Percentiles rank a stretch among this genome's conserved stretches.
phyloP scores from a whole-genome alignment of 2,888 invertebrate genomes.

The Cephus spinipes region DNA sequence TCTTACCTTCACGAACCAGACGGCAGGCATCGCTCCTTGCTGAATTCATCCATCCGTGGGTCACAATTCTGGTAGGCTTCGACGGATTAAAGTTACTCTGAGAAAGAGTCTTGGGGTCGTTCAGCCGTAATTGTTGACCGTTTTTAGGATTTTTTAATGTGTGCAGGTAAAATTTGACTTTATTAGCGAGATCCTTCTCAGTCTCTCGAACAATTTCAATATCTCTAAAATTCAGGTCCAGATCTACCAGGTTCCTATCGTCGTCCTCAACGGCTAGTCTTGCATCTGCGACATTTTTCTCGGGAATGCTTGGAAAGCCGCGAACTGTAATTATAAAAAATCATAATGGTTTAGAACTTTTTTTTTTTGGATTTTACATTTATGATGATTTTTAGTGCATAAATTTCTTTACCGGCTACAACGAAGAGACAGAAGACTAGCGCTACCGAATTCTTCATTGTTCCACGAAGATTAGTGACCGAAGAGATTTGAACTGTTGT shows the following conservation, averaged over 20 bases:
- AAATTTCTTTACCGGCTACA: no score
- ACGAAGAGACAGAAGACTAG: no score
- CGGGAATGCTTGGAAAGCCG: no score
- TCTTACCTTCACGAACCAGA: conserved; percentile 8
- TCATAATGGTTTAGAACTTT: no score
- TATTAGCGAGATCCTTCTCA: neutral
- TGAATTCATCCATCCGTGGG: conserved; percentile 54
- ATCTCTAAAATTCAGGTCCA: conserved; percentile 15
- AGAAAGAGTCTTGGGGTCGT: conserved; percentile 33
- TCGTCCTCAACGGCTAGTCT: conserved; percentile 28
- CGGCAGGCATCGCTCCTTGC: conserved; percentile 32
- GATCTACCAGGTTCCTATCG: conserved; percentile 30
- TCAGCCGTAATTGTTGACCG: conserved; percentile 31
- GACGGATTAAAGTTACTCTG: conserved; percentile 40
- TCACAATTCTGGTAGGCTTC: conserved; percentile 50
- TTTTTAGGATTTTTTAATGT: conserved; percentile 32
- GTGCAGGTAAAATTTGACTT: conserved; percentile 45
- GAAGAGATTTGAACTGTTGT: no score
- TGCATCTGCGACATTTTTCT: no score
- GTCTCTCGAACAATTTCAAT: no score
- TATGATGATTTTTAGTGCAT: no score
- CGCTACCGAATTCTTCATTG: no score
- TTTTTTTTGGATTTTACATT: no score
- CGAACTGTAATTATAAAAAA: no score
- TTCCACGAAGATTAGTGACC: no score